Evolutionary conservation across 2,113 vertebrate species (phyloP), one percentile per base, ranked within the genome.

Genomic region (Neoarius graeffei): DNA sequence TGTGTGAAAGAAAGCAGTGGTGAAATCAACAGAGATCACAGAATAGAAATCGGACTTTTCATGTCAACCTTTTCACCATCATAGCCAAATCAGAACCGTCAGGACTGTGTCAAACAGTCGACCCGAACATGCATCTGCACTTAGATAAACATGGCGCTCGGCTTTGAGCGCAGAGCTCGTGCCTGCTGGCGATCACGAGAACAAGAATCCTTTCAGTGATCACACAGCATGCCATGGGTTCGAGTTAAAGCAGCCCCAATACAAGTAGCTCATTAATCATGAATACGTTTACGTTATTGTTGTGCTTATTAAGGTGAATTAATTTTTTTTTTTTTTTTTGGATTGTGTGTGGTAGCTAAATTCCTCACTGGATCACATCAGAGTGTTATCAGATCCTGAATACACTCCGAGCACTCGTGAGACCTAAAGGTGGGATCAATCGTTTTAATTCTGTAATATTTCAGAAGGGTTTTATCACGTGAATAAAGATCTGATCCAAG

Each of bases 111-210:
- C 57, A 89, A 90, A 81, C 66, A 90, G 89, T 84, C 89, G 90
- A 57, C 91, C 89, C 91, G 90, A 88, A 93, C 92, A 93, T 86
- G 90, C 91, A 69, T 93, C 93, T 94, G 94, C 94, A 94, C 94
- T 94, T 94, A 92, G 89, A 89, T 67, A 59, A 54, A 85, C 56
- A 23, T 84, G 59, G 54, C 20, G 30, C 66, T 27, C 25, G 30
- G 25, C 69, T 76, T 13, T 74, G 15, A 82, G 66, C 14, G 20
- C 85, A n/a, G 74, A 79, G 54, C n/a, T n/a, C 81, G 9, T 15
- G 59, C 69, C 81, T 30, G 50, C 69, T 19, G 66, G 42, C 66
- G 23, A n/a, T 79, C 19, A 11, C 25, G 15, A 87, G 67, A 85
- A 77, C 67, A 67, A 85, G 80, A 84, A 67, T 56, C 81, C 25